Base-by-base conservation (phyloP, 2,888 invertebrate genomes). In the Ephialtes manifestator region DNA sequence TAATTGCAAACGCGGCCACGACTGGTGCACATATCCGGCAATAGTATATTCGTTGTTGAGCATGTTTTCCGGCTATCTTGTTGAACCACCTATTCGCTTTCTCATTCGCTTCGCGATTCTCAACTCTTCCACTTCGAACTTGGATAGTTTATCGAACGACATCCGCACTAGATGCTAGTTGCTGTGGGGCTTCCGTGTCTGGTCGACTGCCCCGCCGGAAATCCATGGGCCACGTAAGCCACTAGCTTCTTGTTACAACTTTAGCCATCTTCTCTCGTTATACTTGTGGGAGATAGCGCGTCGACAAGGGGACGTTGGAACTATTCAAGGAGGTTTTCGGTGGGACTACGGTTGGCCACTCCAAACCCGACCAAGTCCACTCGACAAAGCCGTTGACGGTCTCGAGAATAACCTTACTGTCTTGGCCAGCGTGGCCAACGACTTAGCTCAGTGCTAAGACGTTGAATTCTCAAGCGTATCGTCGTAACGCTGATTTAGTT, bases 211-310 rank as follows among this genome's bases (percentile, higher is more conserved):
- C 68, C 46, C 55, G 51, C 63, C 60, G 76, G 71, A 74, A 83
- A 86, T 80, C 63, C 84, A 82, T 70, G 78, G 53, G 55, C 78
- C 65, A 71, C 60, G 65, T 80, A 53, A 76, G 74, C 78, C 82
- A 84, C 82, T 81, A 86, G 82, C 78, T 86, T 86, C 86, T 88
- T 83, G 87, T 87, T 88, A 87, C 87, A 86, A 88, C 71, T 87
- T 88, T 85, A 80, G 63, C 83, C 83, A 86, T 88, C 79, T 85
- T 67, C 86, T 84, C 83, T 86, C 83, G 83, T 87, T 85, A 81
- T 83, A 74, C 75, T 55, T 63, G 18, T 18, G 76, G 72, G 51
- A 77, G 78, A 70, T 78, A 79, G 79, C 65, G 43, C 60, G 28
- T 15, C 55, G 51, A 55, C 58, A 35, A 65, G 55, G 53, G 79